Percentiles rank a stretch among this genome's conserved stretches.
These are phyloP conservation scores for Apocheima hispidaria DNA, from an alignment of 2,888 invertebrate genomes.

Conservation along the genomic window DNA sequence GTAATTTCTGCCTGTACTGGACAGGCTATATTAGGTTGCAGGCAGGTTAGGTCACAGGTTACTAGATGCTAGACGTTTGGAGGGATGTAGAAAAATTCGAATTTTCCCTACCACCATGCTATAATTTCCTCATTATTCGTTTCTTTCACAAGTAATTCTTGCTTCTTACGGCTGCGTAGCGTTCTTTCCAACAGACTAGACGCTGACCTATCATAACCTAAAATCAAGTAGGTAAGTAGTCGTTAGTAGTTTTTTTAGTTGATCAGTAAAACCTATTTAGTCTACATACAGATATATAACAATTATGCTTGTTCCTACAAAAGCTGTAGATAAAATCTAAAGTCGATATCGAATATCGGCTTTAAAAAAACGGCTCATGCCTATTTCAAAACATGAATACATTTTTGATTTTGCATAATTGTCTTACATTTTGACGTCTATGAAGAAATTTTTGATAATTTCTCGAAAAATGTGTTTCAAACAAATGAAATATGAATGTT, in stretches of 20 bases:
- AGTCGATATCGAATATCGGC: constrained; percentile 24
- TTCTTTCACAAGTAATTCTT: too few species aligned
- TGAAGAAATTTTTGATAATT: constrained; percentile 41
- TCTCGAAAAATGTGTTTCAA: constrained; percentile 41
- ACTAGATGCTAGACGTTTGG: too few species aligned
- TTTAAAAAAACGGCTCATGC: constrained; percentile 12
- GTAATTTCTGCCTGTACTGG: too few species aligned
- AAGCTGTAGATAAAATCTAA: constrained; percentile 2
- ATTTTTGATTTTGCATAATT: constrained; percentile 42
- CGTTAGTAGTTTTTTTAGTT: too few species aligned
- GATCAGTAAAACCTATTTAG: not conserved
- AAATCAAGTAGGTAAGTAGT: not conserved
- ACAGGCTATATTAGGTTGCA: too few species aligned
- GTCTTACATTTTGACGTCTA: constrained; percentile 34
- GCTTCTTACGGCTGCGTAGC: too few species aligned
- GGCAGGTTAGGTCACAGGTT: too few species aligned
- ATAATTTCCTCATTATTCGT: too few species aligned
- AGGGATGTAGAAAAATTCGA: too few species aligned
- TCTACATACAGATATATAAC: not conserved
- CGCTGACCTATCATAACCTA: not conserved
- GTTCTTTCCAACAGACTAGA: not conserved
- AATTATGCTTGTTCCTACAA: not conserved
- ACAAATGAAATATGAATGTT: constrained; percentile 43
- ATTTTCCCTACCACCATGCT: too few species aligned
- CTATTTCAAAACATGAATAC: constrained; percentile 36